These are phyloP conservation scores for Petromus typicus DNA, from an alignment of 2,113 vertebrate genomes.

Conservation along the genomic window DNA sequence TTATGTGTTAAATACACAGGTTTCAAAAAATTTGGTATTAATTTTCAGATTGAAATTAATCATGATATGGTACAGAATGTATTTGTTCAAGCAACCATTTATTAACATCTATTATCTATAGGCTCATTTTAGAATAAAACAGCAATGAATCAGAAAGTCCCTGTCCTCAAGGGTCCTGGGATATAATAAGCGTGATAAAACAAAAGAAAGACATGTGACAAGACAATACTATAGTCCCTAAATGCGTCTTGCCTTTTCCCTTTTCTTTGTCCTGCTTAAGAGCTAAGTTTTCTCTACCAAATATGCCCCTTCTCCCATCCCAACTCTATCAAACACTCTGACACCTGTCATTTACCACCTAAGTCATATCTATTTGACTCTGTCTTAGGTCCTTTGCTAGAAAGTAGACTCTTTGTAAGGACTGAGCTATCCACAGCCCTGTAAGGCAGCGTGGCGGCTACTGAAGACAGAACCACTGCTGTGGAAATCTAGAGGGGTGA, in stretches of 20 bases:
- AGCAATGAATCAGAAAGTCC: not conserved
- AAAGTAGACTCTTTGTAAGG: not conserved
- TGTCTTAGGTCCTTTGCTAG: not conserved
- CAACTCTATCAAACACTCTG: not conserved
- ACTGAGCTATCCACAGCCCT: not conserved
- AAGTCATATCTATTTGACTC: not conserved
- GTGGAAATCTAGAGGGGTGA: not conserved
- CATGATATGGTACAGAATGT: not conserved
- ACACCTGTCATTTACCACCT: not conserved
- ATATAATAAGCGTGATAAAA: not conserved
- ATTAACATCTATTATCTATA: not conserved
- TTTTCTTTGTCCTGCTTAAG: not conserved
- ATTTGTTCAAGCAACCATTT: not conserved
- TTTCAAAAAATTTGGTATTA: not conserved
- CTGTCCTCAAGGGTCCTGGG: not conserved
- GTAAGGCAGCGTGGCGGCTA: not conserved
- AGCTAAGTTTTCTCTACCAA: not conserved
- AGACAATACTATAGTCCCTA: not conserved
- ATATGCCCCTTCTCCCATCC: not conserved
- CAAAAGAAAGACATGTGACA: not conserved
- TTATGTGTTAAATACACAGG: not conserved
- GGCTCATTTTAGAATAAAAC: not conserved
- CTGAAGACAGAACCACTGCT: not conserved
- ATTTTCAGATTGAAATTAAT: slow-evolving; percentile 57
- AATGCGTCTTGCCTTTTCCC: not conserved